These are phyloP conservation scores for Heliocidaris erythrogramma DNA, from an alignment of 35 echinoderm and acorn worm species.

Conservation along the genomic window DNA sequence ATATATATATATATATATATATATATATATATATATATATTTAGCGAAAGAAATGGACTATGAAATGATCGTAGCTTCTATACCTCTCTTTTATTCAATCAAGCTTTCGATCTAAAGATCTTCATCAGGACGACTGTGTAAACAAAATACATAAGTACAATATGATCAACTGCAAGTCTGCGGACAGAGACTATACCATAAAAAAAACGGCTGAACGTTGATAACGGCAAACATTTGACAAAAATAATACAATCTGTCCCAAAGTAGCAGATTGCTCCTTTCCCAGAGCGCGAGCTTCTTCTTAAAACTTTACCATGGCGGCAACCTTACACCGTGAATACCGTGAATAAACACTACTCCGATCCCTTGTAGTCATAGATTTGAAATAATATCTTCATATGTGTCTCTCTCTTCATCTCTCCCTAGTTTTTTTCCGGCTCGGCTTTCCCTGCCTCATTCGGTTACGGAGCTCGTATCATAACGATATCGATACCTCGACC, in stretches of 20 bases:
- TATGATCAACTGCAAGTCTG: not conserved
- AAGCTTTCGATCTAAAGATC: too few species aligned
- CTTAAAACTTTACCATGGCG: conserved; percentile 37
- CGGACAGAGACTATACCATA: not conserved
- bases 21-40: too few species aligned
- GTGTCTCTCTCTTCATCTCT: conserved; percentile 21
- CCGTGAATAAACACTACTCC: not conserved
- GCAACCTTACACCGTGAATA: conserved; percentile 29
- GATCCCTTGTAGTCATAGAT: conserved; percentile 30
- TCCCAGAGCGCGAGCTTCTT: conserved; percentile 5
- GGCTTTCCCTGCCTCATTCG: conserved; percentile 24
- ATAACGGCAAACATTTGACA: conserved; percentile 4
- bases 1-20: too few species aligned
- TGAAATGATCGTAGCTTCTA: too few species aligned
- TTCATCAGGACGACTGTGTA: too few species aligned
- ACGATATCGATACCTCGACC: not conserved
- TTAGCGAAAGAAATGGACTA: too few species aligned
- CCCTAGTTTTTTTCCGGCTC: not conserved
- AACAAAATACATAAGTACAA: too few species aligned
- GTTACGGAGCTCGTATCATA: not conserved
- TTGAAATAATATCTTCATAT: conserved; percentile 46
- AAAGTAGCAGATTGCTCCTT: conserved; percentile 1
- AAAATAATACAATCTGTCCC: conserved; percentile 13
- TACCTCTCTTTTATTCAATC: too few species aligned
- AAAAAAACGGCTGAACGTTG: not conserved